Percentiles rank a stretch among this genome's conserved stretches.
phyloP scores from a whole-genome alignment of 1,140 invertebrate species.

The Adelges cooleyi region DNA sequence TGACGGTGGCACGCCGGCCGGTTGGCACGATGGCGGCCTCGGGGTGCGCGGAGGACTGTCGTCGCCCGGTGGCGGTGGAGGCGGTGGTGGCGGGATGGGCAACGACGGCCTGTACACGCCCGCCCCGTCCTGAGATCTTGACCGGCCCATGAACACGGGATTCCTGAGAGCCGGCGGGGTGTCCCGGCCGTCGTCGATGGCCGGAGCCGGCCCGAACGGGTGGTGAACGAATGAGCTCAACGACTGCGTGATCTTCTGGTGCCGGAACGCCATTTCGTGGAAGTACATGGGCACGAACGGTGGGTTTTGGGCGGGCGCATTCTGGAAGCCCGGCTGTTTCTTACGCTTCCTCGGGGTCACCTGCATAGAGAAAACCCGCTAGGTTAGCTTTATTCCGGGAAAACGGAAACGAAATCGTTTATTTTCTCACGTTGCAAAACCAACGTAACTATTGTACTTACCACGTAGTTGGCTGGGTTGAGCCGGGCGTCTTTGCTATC shows the following conservation, averaged over 20 bases:
- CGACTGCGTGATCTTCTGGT: conserved; percentile 32
- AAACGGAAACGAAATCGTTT: too few species aligned
- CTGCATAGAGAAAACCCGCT: background rate
- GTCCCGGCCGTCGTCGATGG: background rate
- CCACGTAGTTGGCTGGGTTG: conserved; percentile 16
- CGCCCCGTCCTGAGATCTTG: conserved; percentile 17
- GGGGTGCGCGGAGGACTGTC: conserved; percentile 28
- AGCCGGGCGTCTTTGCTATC: conserved; percentile 4
- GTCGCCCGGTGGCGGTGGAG: conserved; percentile 35
- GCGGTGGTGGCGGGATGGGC: conserved; percentile 34
- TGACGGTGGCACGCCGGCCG: conserved; percentile 5
- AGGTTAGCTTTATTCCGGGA: too few species aligned
- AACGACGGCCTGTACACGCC: conserved; percentile 32
- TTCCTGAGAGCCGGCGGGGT: conserved; percentile 3
- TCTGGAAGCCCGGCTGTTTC: conserved; percentile 68
- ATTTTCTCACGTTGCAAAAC: too few species aligned
- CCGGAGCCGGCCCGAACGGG: conserved; percentile 36
- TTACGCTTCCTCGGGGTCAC: conserved; percentile 67
- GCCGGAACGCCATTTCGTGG: conserved; percentile 44
- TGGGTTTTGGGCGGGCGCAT: conserved; percentile 69
- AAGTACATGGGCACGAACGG: conserved; percentile 59
- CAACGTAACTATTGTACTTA: background rate
- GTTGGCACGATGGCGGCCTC: background rate
- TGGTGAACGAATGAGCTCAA: conserved; percentile 33
- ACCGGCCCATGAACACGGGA: conserved; percentile 27